Evolutionary conservation across 2,888 invertebrate genomes (phyloP).

Genomic region (Eulithis testata): DNA sequence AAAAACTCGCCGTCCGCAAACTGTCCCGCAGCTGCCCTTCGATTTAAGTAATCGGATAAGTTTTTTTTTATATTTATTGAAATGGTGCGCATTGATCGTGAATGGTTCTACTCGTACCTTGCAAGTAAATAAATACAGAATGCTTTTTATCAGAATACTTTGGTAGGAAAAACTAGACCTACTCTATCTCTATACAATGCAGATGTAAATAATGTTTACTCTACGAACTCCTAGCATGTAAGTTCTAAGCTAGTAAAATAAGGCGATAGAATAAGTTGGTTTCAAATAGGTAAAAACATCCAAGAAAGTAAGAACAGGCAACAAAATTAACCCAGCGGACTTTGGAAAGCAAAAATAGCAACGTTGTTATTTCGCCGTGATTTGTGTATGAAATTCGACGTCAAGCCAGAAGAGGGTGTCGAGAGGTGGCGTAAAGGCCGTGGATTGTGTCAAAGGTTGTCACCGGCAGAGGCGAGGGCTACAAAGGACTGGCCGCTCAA

Average conservation of each 20-base stretch:
- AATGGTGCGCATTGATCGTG: constrained; percentile 30
- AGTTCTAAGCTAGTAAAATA: too few species aligned
- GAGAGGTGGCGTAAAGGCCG: constrained; percentile 71
- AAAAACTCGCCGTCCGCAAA: constrained; percentile 72
- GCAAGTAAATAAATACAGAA: background rate
- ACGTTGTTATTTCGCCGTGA: constrained; percentile 59
- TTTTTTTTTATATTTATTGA: constrained; percentile 62
- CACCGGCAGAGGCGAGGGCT: constrained; percentile 69
- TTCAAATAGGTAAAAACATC: too few species aligned
- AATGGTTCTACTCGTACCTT: constrained; percentile 21
- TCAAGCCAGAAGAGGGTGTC: constrained; percentile 62
- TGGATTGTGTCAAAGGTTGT: constrained; percentile 72
- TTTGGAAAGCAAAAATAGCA: constrained; percentile 54
- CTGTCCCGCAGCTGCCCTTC: constrained; percentile 75
- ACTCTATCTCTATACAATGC: background rate
- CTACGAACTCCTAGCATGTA: too few species aligned
- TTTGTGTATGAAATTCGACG: constrained; percentile 66
- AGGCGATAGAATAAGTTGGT: too few species aligned
- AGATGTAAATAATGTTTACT: background rate
- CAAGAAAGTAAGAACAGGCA: too few species aligned
- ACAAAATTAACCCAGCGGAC: background rate
- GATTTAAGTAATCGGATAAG: constrained; percentile 76
- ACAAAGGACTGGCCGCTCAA: constrained; percentile 62
- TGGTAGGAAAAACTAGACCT: background rate
- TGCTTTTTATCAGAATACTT: constrained; percentile 10